Conservation (phyloP, 1,140 invertebrate genomes). For the Leptestheria dahalacensis region DNA sequence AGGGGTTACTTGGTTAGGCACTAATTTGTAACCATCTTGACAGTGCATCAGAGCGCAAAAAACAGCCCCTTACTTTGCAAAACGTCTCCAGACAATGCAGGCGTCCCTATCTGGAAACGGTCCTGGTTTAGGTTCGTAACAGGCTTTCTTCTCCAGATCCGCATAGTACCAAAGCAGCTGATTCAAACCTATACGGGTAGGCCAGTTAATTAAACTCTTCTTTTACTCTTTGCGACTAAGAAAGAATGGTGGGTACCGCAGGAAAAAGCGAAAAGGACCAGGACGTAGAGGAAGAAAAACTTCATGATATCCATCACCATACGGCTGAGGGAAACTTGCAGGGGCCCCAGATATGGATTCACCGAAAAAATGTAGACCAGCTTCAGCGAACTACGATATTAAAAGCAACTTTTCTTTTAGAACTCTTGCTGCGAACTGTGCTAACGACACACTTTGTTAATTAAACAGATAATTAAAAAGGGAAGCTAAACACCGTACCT, state of each 20-base stretch:
- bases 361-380: slow-evolving; percentile 98
- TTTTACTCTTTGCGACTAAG: background rate
- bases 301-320: slow-evolving; percentile 98
- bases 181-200: slow-evolving; percentile 42
- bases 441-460: background rate
- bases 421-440: background rate
- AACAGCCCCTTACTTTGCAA: slow-evolving; percentile 76
- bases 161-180: slow-evolving; percentile 93
- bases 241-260: slow-evolving; percentile 52
- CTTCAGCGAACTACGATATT: slow-evolving; percentile 69
- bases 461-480: background rate
- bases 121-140: slow-evolving; percentile 9
- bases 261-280: slow-evolving; percentile 94
- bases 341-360: slow-evolving; percentile 90
- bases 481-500: slow-evolving; percentile 21
- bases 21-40: too few relatives aligned
- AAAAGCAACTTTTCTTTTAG: slow-evolving; percentile 14
- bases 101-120: slow-evolving; percentile 53
- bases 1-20: background rate
- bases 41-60: too few relatives aligned
- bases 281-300: slow-evolving; percentile 86
- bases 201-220: background rate
- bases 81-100: slow-evolving; percentile 74
- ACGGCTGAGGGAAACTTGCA: slow-evolving; percentile 89
- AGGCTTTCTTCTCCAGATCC: slow-evolving; percentile 64